These are phyloP conservation scores for Musca domestica DNA, from an alignment of 1,140 invertebrate genomes.

Conservation along the genomic window DNA sequence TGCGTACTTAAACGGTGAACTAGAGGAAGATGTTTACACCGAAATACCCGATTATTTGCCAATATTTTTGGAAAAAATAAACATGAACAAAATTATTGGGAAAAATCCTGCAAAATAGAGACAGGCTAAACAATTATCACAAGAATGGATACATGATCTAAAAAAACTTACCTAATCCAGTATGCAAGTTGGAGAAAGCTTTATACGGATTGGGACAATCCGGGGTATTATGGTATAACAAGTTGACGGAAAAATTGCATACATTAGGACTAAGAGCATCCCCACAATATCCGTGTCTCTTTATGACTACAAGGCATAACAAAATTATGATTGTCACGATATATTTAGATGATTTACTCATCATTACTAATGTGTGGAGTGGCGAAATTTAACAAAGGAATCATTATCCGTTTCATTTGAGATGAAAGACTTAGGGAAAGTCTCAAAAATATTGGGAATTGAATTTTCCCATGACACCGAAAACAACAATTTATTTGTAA, in stretches of 20 bases:
- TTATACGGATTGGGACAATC: too few species aligned
- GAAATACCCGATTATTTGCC: conserved; percentile 41
- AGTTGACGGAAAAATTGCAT: conserved; percentile 27
- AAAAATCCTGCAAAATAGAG: not conserved
- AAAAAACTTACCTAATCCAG: not conserved
- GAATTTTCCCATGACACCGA: not conserved
- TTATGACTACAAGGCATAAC: conserved; percentile 14
- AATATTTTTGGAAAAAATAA: not conserved
- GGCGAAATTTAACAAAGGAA: conserved; percentile 15
- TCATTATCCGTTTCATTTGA: conserved; percentile 8
- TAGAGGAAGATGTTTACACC: conserved; percentile 51
- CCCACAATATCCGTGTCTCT: conserved; percentile 27
- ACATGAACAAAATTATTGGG: not conserved
- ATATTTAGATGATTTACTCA: conserved; percentile 37
- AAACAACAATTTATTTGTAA: not conserved
- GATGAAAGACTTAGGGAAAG: conserved; percentile 14
- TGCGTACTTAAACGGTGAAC: conserved; percentile 50
- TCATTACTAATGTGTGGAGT: conserved; percentile 24
- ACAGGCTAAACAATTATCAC: not conserved
- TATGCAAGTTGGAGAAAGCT: conserved; percentile 46
- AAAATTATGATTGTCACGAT: conserved; percentile 28
- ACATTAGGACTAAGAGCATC: conserved; percentile 27
- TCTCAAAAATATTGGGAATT: not conserved
- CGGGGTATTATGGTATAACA: too few species aligned
- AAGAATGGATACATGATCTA: not conserved